These are phyloP conservation scores for Tyria jacobaeae DNA, from an alignment of 2,888 invertebrate genomes.

Conservation along the genomic window DNA sequence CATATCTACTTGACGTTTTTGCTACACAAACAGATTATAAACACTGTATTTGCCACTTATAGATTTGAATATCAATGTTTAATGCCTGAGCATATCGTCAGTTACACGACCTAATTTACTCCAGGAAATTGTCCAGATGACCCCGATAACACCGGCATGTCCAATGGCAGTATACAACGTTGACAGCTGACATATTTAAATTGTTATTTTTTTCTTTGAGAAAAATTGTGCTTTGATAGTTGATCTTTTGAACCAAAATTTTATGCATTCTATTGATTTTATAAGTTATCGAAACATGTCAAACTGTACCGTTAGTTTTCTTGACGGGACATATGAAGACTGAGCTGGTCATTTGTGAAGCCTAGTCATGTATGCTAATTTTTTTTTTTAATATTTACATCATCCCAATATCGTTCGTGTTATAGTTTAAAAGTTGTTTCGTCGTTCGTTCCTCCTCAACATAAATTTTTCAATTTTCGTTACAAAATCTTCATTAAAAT, in stretches of 20 bases:
- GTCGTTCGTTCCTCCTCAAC: no score
- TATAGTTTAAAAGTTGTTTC: no score
- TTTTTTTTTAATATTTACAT: no score
- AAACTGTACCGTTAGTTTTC: no score
- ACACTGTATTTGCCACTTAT: not conserved
- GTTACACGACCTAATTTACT: conserved; percentile 8
- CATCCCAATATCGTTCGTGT: no score
- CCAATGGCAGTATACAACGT: not conserved
- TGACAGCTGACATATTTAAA: not conserved
- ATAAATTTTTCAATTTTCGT: no score
- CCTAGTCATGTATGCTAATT: no score
- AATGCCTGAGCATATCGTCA: not conserved
- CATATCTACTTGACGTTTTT: conserved; percentile 3
- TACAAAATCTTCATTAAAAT: no score
- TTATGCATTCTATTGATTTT: no score
- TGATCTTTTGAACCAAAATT: not conserved
- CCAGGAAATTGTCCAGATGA: conserved; percentile 10
- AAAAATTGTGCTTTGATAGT: not conserved
- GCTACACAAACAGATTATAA: not conserved
- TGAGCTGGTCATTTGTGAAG: no score
- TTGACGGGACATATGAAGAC: no score
- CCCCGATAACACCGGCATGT: conserved; percentile 1
- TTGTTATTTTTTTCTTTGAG: not conserved
- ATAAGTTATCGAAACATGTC: no score
- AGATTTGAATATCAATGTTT: not conserved